Conservation (phyloP, 2,888 invertebrate genomes). For the Teleogryllus oceanicus region DNA sequence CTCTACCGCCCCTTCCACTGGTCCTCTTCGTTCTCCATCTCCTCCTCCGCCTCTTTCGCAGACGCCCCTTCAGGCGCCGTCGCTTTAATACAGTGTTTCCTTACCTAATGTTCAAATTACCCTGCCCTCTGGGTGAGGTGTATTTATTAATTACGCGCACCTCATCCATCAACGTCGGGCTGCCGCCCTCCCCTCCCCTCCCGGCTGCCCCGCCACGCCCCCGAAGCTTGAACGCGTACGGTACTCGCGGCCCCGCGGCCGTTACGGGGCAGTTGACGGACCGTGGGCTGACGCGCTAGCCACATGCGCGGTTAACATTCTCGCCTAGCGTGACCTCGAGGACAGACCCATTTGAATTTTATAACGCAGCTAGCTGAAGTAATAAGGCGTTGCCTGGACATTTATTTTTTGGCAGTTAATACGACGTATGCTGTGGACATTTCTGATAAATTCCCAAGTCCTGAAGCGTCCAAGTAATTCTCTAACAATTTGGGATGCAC, state of each 20-base stretch:
- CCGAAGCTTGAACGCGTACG: too few relatives aligned
- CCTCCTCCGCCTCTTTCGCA: not conserved
- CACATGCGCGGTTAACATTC: not conserved
- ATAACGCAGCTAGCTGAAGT: too few relatives aligned
- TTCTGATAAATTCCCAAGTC: too few relatives aligned
- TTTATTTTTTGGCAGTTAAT: too few relatives aligned
- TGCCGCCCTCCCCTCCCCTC: not conserved
- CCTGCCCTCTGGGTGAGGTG: constrained; percentile 4
- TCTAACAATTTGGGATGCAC: too few relatives aligned
- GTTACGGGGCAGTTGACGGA: not conserved
- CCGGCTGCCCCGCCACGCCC: too few relatives aligned
- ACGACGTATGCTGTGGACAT: too few relatives aligned
- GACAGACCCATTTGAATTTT: too few relatives aligned
- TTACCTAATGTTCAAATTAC: constrained; percentile 18
- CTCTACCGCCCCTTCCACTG: too few relatives aligned
- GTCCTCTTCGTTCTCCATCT: not conserved
- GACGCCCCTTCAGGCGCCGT: not conserved
- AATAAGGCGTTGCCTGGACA: too few relatives aligned
- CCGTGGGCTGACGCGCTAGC: not conserved
- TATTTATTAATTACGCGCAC: constrained; percentile 18
- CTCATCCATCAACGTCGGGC: constrained; percentile 3
- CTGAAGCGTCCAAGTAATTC: too few relatives aligned
- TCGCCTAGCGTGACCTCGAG: not conserved
- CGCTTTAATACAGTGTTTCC: not conserved
- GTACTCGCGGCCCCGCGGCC: too few relatives aligned